A percentile compares a stretch with the other conserved stretches of the same genome.
Evolutionary conservation across 2,888 invertebrate species (phyloP).

Genomic region (Sarcophaga rosellei): DNA sequence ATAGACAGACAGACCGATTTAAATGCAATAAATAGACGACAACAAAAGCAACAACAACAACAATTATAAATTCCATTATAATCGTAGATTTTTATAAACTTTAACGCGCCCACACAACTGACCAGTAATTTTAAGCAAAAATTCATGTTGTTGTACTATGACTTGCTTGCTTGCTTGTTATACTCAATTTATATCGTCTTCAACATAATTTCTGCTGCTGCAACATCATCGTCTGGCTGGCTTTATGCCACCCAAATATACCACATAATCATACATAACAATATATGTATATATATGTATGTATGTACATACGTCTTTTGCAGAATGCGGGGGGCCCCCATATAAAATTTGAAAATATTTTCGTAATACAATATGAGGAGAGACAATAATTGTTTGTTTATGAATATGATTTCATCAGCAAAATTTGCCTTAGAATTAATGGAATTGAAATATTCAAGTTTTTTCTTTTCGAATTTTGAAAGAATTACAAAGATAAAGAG

Average conservation of each 20-base stretch:
- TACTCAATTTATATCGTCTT: constrained; percentile 48
- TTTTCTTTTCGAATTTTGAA: no score
- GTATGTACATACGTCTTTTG: no score
- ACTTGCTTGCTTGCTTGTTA: constrained; percentile 13
- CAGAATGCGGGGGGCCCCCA: no score
- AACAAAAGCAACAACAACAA: background rate
- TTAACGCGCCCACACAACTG: constrained; percentile 51
- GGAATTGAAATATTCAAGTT: no score
- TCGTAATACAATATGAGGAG: no score
- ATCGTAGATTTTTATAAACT: constrained; percentile 41
- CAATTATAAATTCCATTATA: background rate
- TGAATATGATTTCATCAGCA: no score
- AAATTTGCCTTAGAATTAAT: no score
- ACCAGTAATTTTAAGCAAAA: constrained; percentile 32
- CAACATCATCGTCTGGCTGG: constrained; percentile 42
- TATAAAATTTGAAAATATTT: no score
- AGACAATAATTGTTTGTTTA: no score
- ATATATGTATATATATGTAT: background rate
- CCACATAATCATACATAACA: constrained; percentile 14
- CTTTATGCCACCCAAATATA: constrained; percentile 47
- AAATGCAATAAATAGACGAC: background rate
- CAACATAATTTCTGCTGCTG: constrained; percentile 35
- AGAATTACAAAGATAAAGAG: no score
- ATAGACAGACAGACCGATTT: background rate
- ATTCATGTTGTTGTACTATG: no score